phyloP scores from a whole-genome alignment of 2,113 vertebrate genomes.

The Eulacestoma nigropectus region DNA sequence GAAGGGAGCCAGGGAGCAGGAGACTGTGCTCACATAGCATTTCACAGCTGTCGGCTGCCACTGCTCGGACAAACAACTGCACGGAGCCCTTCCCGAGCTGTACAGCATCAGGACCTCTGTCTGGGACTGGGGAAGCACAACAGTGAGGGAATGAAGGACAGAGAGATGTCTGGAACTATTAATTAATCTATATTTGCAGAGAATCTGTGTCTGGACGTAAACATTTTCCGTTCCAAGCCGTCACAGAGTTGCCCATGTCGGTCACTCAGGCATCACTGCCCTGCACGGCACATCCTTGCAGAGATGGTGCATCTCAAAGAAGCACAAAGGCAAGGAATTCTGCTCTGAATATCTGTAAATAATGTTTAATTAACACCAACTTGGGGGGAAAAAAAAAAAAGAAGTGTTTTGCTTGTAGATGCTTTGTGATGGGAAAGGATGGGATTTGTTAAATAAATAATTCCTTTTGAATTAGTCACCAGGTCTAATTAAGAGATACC shows the following conservation, averaged over 20 bases:
- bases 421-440: not conserved
- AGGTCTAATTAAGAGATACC: conserved; percentile 43
- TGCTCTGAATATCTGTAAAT: not conserved
- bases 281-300: not conserved
- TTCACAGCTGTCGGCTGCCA: not conserved
- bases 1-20: not conserved
- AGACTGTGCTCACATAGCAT: not conserved
- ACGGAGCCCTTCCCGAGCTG: not conserved
- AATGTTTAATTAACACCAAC: not conserved
- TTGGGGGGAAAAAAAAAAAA: not conserved
- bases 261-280: not conserved
- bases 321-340: not conserved
- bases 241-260: not conserved
- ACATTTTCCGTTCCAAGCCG: not conserved
- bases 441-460: conserved; percentile 38
- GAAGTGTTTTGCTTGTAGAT: not conserved
- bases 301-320: not conserved
- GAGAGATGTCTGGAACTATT: not conserved
- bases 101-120: not conserved
- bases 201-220: not conserved
- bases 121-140: not conserved
- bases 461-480: conserved; percentile 44
- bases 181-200: not conserved
- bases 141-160: not conserved
- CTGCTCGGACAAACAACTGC: not conserved